A percentile compares a stretch with the other conserved stretches of the same genome.
phyloP scores from a whole-genome alignment of 2,113 vertebrate genomes.

The Morone saxatilis region DNA sequence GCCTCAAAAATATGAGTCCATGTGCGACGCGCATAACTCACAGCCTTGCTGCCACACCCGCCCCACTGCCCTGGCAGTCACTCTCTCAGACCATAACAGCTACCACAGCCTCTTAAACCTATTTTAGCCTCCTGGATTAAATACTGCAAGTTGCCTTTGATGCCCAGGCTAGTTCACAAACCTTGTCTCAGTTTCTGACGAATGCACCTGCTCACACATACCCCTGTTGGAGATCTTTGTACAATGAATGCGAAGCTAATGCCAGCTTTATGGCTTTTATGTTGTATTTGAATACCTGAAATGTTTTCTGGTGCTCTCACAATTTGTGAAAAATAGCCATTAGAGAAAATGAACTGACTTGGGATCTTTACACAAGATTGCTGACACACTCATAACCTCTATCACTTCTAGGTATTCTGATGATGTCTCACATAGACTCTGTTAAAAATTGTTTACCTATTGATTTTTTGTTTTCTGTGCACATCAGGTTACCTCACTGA shows the following conservation, averaged over 20 bases:
- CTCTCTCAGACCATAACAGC: slow-evolving; percentile 64
- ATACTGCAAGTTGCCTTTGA: slow-evolving; percentile 62
- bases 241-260: slow-evolving; percentile 52
- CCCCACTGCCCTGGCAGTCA: slow-evolving; percentile 58
- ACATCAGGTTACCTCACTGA: slow-evolving; percentile 26
- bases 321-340: slow-evolving; percentile 47
- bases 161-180: slow-evolving; percentile 50
- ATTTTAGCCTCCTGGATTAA: slow-evolving; percentile 65
- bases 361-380: slow-evolving; percentile 11
- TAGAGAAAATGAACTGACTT: slow-evolving; percentile 39
- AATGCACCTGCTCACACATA: slow-evolving; percentile 50
- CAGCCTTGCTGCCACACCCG: slow-evolving; percentile 43
- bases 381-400: slow-evolving; percentile 18
- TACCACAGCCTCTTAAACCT: slow-evolving; percentile 61
- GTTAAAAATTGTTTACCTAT: slow-evolving; percentile 17
- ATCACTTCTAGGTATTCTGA: slow-evolving; percentile 2
- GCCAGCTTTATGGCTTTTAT: slow-evolving; percentile 61
- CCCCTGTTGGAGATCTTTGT: slow-evolving; percentile 39
- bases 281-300: slow-evolving; percentile 42
- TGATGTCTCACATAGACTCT: slow-evolving; percentile 14
- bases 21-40: slow-evolving; percentile 76
- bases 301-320: slow-evolving; percentile 19
- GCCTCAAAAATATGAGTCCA: slow-evolving; percentile 79
- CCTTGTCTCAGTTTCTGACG: slow-evolving; percentile 44
- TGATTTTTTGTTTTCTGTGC: slow-evolving; percentile 42